Conservation (phyloP, 2,888 invertebrate species). For the Pristionchus maxplancki region DNA sequence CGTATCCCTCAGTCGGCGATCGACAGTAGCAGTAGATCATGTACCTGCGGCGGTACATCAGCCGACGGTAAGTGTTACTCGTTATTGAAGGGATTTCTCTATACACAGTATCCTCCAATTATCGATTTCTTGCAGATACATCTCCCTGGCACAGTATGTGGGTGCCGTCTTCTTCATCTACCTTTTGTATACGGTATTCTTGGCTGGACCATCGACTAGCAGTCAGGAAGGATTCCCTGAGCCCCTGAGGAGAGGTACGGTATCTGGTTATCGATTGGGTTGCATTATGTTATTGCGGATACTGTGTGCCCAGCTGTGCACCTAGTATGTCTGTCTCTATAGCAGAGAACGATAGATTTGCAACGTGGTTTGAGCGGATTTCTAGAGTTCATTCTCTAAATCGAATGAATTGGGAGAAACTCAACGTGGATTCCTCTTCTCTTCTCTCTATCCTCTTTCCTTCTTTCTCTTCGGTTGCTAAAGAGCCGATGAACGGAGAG, state of each 20-base stretch:
- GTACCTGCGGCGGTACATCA: constrained; percentile 63
- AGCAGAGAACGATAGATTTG: background rate
- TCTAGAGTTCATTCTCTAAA: background rate
- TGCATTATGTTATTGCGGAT: background rate
- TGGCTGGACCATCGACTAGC: constrained; percentile 36
- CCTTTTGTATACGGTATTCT: constrained; percentile 59
- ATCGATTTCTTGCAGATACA: constrained; percentile 50
- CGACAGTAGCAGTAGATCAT: constrained; percentile 52
- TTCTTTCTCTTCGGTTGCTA: constrained; percentile 1
- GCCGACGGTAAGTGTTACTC: constrained; percentile 51
- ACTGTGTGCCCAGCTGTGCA: background rate
- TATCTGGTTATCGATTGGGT: constrained; percentile 18
- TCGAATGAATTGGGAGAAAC: background rate
- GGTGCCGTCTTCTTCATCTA: constrained; percentile 59
- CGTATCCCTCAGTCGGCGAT: constrained; percentile 16
- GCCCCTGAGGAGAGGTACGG: background rate
- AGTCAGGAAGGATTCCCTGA: background rate
- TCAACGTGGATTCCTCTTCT: background rate
- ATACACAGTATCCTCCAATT: background rate
- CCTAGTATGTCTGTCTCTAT: background rate
- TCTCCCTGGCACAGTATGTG: constrained; percentile 62
- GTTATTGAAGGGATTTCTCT: background rate
- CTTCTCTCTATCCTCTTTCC: background rate
- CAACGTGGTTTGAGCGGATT: constrained; percentile 17
- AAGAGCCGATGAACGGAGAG: background rate